These are phyloP conservation scores for Orchesella cincta DNA, from an alignment of 1,140 invertebrate genomes.

Conservation along the genomic window DNA sequence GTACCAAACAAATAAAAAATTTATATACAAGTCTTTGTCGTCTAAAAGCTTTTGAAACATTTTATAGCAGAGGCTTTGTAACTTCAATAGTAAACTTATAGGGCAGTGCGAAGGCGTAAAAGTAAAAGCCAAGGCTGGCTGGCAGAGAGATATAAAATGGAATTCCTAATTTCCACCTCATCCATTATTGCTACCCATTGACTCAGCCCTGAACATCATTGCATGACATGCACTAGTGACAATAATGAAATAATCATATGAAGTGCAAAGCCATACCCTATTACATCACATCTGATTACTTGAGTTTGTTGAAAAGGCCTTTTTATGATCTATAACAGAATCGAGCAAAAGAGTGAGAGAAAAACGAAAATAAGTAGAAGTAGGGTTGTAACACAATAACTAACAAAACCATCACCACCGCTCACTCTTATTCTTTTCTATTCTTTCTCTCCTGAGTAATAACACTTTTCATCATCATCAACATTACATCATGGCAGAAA, in stretches of 20 bases:
- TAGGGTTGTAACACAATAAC: neutral
- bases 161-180: too few relatives aligned
- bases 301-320: neutral
- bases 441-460: neutral
- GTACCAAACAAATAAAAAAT: too few relatives aligned
- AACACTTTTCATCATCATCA: conserved; percentile 26
- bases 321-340: neutral
- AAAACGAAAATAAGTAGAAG: neutral
- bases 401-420: neutral
- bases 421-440: too few relatives aligned
- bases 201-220: neutral
- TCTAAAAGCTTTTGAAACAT: too few relatives aligned
- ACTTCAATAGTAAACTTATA: too few relatives aligned
- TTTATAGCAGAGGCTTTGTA: too few relatives aligned
- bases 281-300: conserved; percentile 1
- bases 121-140: too few relatives aligned
- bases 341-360: neutral
- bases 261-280: conserved; percentile 1
- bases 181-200: too few relatives aligned
- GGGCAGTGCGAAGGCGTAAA: too few relatives aligned
- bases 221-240: neutral
- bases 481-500: neutral
- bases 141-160: too few relatives aligned
- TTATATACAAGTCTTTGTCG: too few relatives aligned
- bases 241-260: conserved; percentile 25